Evolutionary conservation across 1,140 invertebrate species (phyloP).

Genomic region (Cylas formicarius): DNA sequence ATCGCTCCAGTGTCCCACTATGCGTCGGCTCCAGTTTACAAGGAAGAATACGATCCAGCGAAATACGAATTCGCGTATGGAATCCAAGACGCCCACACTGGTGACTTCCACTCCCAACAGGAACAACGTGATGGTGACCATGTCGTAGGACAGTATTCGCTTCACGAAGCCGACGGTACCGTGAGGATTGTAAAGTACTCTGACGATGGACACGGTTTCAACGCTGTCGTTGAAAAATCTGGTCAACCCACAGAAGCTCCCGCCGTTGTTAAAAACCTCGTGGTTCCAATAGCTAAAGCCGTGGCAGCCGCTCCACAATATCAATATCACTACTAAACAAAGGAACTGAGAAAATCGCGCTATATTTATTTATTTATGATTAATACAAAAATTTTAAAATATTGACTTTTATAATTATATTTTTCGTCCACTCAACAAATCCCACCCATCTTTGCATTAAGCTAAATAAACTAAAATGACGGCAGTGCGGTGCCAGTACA

Average conservation of each 20-base stretch:
- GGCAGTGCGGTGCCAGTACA: too few species aligned
- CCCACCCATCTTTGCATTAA: too few species aligned
- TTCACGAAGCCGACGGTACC: conserved; percentile 49
- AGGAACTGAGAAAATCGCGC: not conserved
- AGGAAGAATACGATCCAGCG: conserved; percentile 34
- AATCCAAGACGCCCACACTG: conserved; percentile 49
- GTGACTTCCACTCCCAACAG: conserved; percentile 50
- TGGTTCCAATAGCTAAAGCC: conserved; percentile 18
- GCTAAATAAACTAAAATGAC: too few species aligned
- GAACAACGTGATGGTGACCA: conserved; percentile 37
- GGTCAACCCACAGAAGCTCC: conserved; percentile 17
- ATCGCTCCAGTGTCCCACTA: conserved; percentile 14
- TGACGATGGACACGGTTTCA: conserved; percentile 61
- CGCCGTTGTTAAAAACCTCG: conserved; percentile 43
- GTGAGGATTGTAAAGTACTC: conserved; percentile 59
- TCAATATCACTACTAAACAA: not conserved
- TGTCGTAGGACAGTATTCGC: conserved; percentile 36
- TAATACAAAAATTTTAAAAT: not conserved
- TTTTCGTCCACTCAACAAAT: not conserved
- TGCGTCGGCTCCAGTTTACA: conserved; percentile 38
- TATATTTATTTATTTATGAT: not conserved
- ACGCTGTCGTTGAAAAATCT: conserved; percentile 47
- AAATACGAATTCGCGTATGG: conserved; percentile 49
- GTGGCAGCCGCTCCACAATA: conserved; percentile 12
- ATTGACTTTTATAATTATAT: not conserved